Conservation (phyloP, 2,888 invertebrate species). For the Perithous albicinctus region DNA sequence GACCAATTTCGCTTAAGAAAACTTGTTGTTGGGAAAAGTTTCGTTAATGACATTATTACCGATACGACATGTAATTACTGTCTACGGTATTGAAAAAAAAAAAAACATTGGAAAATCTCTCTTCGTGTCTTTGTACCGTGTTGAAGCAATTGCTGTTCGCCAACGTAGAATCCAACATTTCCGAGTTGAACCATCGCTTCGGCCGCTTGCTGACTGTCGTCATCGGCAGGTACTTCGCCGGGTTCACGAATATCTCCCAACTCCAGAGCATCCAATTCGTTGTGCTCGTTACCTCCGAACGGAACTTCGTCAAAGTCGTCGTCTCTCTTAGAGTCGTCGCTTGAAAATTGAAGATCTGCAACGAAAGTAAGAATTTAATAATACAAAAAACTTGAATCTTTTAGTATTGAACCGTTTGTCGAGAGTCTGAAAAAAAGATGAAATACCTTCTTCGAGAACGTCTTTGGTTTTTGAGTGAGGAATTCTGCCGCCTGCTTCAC, state of each 20-base stretch:
- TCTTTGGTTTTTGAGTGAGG: conserved; percentile 87
- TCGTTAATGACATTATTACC: no score
- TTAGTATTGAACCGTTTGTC: neutral
- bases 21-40: no score
- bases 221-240: conserved; percentile 85
- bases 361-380: conserved; percentile 52
- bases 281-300: conserved; percentile 85
- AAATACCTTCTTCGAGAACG: conserved; percentile 90
- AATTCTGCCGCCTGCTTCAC: conserved; percentile 81
- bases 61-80: no score
- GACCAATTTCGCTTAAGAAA: no score
- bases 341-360: conserved; percentile 89
- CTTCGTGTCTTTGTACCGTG: conserved; percentile 75
- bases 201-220: conserved; percentile 89
- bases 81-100: no score
- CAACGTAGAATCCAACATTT: conserved; percentile 88
- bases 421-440: neutral
- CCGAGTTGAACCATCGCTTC: conserved; percentile 92
- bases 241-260: conserved; percentile 79
- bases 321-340: conserved; percentile 89
- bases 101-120: no score
- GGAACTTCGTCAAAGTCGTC: conserved; percentile 89
- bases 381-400: neutral
- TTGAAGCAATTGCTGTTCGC: conserved; percentile 82
- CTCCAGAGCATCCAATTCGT: conserved; percentile 79